phyloP scores from a whole-genome alignment of 64 coral and sea anemone species.

The Stichodactyla helianthus region DNA sequence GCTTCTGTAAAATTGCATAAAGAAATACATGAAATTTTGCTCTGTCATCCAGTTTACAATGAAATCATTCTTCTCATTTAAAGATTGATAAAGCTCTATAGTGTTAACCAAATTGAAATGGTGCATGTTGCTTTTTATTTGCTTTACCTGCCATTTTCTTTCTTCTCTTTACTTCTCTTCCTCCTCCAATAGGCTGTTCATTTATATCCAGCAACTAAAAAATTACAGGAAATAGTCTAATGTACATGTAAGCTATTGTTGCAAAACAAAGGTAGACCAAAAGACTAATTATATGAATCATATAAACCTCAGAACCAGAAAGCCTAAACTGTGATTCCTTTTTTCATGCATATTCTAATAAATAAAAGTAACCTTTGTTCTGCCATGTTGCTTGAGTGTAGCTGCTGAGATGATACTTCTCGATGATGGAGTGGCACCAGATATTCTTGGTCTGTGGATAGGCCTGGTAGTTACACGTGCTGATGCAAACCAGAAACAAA shows the following conservation, averaged over 20 bases:
- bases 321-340: no score
- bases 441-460: slow-evolving; percentile 31
- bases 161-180: slow-evolving; percentile 93
- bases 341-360: no score
- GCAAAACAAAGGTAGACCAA: no score
- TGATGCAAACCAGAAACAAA: not conserved
- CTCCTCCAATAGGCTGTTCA: slow-evolving; percentile 96
- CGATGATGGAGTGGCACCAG: slow-evolving; percentile 17
- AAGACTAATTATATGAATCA: not conserved
- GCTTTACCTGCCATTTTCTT: slow-evolving; percentile 78
- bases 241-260: not conserved
- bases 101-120: no score
- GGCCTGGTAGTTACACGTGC: slow-evolving; percentile 56
- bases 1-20: slow-evolving; percentile 11
- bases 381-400: slow-evolving; percentile 94
- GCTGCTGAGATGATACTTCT: slow-evolving; percentile 96
- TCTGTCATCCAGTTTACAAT: no score
- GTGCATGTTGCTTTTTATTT: not conserved
- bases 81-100: no score
- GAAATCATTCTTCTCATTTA: no score
- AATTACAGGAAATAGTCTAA: not conserved
- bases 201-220: slow-evolving; percentile 89
- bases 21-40: not conserved
- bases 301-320: not conserved
- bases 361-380: slow-evolving; percentile 71